Conservation (phyloP, 2,888 invertebrate genomes). For the Eristalinus aeneus region DNA sequence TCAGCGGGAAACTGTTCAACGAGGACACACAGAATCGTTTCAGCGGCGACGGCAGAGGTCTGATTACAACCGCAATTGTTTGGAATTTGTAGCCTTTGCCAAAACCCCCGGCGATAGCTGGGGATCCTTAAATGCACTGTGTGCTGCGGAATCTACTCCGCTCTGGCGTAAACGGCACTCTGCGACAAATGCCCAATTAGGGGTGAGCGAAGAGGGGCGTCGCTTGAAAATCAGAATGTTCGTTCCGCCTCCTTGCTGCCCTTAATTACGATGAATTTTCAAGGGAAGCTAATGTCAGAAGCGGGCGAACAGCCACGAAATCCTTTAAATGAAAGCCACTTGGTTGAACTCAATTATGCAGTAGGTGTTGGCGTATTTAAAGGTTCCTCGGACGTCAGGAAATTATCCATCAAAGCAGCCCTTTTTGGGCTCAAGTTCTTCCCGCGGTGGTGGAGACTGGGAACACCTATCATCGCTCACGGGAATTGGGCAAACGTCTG, state of each 20-base stretch:
- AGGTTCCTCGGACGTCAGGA: background rate
- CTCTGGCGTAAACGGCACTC: too few species aligned
- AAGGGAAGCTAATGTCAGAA: background rate
- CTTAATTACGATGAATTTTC: conserved; percentile 22
- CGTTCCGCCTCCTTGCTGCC: conserved; percentile 7
- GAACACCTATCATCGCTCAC: background rate
- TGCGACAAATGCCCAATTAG: conserved; percentile 14
- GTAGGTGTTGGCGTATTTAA: conserved; percentile 3
- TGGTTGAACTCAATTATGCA: background rate
- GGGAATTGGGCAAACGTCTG: background rate
- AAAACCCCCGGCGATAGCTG: background rate
- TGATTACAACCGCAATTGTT: conserved; percentile 32
- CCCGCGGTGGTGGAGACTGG: background rate
- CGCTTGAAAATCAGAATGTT: background rate
- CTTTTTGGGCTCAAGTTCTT: background rate
- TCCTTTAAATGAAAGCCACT: background rate
- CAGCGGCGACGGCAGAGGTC: too few species aligned
- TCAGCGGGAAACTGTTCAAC: background rate
- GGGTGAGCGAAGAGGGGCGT: background rate
- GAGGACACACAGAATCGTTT: background rate
- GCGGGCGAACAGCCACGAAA: background rate
- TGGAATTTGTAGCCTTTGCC: background rate
- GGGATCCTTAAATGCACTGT: conserved; percentile 9
- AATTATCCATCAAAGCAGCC: conserved; percentile 21
- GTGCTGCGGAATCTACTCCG: background rate